Evolutionary conservation across 1,140 invertebrate genomes (phyloP), one percentile per base, ranked within the genome.

Genomic region (Drosophila sp.): DNA sequence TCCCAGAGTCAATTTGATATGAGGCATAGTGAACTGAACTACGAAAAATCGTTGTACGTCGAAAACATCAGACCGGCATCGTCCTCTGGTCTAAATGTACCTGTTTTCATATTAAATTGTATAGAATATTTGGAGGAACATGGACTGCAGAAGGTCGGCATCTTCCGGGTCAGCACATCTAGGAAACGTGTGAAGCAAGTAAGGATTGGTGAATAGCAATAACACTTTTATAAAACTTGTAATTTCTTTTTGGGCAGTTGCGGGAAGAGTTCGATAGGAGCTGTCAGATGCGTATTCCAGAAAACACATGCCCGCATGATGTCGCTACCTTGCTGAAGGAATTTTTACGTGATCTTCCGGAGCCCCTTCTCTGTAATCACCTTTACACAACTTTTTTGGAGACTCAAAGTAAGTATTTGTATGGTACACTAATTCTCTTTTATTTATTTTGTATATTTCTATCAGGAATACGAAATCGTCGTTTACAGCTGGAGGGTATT

Each of bases 311-410:
- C 93, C 97, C 97, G 0, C 97, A 98, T 90, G 98, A 99, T 90
- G 96, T 99, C 23, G 98, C 97, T 3, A 96, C 97, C 0, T 93
- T 99, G 25, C 93, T 99, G 1, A 99, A 99, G 91, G 98, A 99
- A 91, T 98, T 96, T 93, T 95, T 99, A 74, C 94, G 98, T 30
- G 98, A 99, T 91, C 93, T 99, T 47, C 98, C 98, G 0, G 98
- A 99, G 91, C 97, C 98, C 3, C 93, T 99, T 23, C 94, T 99
- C 1, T 98, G 97, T 79, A 94, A 96, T 74, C 96, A 97, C 89
- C 94, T 99, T 1, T 98, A 98, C 91, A 94, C 95, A 69, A 96
- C 97, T 38, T 98, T 98, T 93, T 94, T 99, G 56, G 95, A 97
- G 81, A 98, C 97, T 27, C 97, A 98, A 94, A 97, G 98, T 98